Percentiles rank a stretch among this genome's conserved stretches.
phyloP scores from a whole-genome alignment of 2,113 vertebrate genomes.

The Saguinus imperator region DNA sequence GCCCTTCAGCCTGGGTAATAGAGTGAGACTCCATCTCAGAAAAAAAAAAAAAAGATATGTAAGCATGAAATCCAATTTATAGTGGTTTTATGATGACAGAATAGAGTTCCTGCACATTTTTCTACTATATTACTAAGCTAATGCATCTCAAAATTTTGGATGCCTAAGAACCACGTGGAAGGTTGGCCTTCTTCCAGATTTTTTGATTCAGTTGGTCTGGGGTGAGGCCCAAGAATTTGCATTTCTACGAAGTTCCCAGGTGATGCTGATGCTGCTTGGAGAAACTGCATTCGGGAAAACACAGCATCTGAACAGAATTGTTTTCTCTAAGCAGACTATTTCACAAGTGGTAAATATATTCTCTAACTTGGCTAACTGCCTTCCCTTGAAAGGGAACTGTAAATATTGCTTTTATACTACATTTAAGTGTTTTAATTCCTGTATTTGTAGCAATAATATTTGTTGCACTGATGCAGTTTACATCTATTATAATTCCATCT shows the following conservation, averaged over 20 bases:
- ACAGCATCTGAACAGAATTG: not conserved
- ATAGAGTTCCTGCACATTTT: not conserved
- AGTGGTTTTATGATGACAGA: not conserved
- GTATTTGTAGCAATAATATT: constrained; percentile 61
- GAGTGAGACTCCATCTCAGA: too few species aligned
- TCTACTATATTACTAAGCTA: not conserved
- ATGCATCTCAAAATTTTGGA: not conserved
- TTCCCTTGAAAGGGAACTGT: constrained; percentile 59
- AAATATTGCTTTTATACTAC: constrained; percentile 37
- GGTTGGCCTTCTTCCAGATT: not conserved
- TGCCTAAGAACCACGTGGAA: not conserved
- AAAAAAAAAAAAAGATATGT: not conserved
- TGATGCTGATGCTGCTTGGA: not conserved
- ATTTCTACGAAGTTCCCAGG: not conserved
- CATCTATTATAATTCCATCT: not conserved
- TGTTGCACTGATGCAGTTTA: constrained; percentile 19
- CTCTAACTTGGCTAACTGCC: constrained; percentile 42
- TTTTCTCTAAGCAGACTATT: constrained; percentile 24
- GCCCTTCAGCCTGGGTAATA: too few species aligned
- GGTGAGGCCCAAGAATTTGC: not conserved
- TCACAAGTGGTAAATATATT: constrained; percentile 13
- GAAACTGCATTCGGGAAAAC: not conserved
- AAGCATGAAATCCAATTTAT: not conserved
- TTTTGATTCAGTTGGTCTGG: not conserved
- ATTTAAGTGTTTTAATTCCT: constrained; percentile 51